Conservation (phyloP, 2,113 vertebrate species). For the Tor tambroides region DNA sequence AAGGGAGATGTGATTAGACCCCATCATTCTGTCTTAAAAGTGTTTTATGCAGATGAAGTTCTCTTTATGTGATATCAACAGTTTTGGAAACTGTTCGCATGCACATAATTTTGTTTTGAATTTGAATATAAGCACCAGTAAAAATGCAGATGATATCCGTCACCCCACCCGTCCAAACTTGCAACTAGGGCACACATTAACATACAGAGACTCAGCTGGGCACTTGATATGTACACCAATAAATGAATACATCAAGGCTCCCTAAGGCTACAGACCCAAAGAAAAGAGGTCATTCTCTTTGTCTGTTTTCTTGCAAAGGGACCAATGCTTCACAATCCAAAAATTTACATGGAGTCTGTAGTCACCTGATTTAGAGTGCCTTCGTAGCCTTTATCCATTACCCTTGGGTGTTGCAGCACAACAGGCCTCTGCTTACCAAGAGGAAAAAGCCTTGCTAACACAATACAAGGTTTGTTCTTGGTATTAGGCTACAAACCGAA, state of each 20-base stretch:
- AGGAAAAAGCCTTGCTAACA: conserved; percentile 45
- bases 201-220: not conserved
- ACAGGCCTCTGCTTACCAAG: conserved; percentile 45
- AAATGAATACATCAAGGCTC: not conserved
- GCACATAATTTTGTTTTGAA: not conserved
- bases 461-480: conserved; percentile 58
- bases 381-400: not conserved
- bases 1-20: conserved; percentile 63
- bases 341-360: conserved; percentile 18
- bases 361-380: conserved; percentile 33
- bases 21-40: not conserved
- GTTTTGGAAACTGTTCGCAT: not conserved
- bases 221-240: not conserved
- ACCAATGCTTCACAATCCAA: not conserved
- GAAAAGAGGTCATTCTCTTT: not conserved
- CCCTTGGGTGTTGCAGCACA: conserved; percentile 35
- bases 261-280: not conserved
- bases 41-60: not conserved
- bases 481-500: conserved; percentile 54
- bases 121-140: not conserved
- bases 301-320: not conserved
- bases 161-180: not conserved
- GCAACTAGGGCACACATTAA: not conserved
- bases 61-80: not conserved
- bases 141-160: not conserved